These are phyloP conservation scores for Thalassoma bifasciatum DNA, from an alignment of 2,113 vertebrate species.

Conservation along the genomic window DNA sequence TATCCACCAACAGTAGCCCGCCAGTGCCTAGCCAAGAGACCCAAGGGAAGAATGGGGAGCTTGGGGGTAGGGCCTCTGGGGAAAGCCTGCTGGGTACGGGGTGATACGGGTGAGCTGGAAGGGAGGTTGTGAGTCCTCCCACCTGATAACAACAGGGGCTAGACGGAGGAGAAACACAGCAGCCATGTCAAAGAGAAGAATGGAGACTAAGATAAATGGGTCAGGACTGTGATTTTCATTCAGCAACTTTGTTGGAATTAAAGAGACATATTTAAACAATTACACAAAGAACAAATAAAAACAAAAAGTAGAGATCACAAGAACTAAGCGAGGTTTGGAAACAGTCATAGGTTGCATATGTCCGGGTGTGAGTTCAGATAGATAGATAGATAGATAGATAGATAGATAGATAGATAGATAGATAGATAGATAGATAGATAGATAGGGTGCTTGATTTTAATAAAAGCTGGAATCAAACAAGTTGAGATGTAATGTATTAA, in stretches of 20 bases:
- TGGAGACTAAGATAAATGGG: background rate
- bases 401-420: no score
- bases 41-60: constrained; percentile 56
- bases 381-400: no score
- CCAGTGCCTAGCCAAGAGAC: constrained; percentile 72
- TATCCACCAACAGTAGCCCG: constrained; percentile 84
- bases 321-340: no score
- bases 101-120: constrained; percentile 70
- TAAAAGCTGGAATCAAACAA: no score
- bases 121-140: constrained; percentile 38
- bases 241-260: background rate
- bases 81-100: constrained; percentile 68
- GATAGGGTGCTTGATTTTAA: no score
- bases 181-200: constrained; percentile 23
- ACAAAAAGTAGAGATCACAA: no score
- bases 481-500: no score
- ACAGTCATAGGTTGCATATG: no score
- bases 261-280: background rate
- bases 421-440: no score
- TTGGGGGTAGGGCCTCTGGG: constrained; percentile 45
- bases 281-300: no score
- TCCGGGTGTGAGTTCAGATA: no score
- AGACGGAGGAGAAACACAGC: constrained; percentile 52
- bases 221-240: constrained; percentile 3
- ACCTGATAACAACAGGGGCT: constrained; percentile 59